These are phyloP conservation scores for Telmatochromis bifrenatus DNA, from an alignment of 2,113 vertebrate species.

Conservation along the genomic window DNA sequence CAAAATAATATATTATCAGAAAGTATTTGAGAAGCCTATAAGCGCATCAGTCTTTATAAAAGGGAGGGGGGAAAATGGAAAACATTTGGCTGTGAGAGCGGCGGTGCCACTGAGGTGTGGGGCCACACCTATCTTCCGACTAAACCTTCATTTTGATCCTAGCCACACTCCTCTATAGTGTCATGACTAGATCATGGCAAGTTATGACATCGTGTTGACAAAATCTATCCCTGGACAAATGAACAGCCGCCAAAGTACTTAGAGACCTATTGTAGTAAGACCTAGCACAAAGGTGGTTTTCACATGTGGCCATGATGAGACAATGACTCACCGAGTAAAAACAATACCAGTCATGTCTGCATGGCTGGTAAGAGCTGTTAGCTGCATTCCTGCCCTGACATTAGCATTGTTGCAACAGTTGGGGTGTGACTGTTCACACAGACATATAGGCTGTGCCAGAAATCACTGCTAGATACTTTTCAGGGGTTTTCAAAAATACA, in stretches of 20 bases:
- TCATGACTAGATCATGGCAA: background rate
- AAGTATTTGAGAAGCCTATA: background rate
- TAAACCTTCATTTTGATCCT: background rate
- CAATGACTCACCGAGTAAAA: background rate
- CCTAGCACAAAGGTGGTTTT: background rate
- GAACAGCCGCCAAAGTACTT: background rate
- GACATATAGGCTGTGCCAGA: background rate
- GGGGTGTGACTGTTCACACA: background rate
- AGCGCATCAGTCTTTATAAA: background rate
- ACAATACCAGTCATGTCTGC: background rate
- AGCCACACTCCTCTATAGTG: background rate
- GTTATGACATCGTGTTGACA: background rate
- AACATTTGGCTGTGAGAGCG: accelerated
- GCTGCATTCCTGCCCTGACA: background rate
- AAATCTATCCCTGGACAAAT: background rate
- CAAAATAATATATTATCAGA: background rate
- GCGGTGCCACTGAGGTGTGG: background rate
- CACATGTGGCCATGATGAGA: background rate
- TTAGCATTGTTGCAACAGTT: background rate
- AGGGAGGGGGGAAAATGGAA: background rate
- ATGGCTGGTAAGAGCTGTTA: background rate
- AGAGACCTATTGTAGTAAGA: background rate
- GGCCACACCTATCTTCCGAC: background rate
- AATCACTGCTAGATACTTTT: background rate
- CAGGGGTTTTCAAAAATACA: background rate